Conservation (phyloP, 2,888 invertebrate species). For the Ommatoiulus sabulosus region DNA sequence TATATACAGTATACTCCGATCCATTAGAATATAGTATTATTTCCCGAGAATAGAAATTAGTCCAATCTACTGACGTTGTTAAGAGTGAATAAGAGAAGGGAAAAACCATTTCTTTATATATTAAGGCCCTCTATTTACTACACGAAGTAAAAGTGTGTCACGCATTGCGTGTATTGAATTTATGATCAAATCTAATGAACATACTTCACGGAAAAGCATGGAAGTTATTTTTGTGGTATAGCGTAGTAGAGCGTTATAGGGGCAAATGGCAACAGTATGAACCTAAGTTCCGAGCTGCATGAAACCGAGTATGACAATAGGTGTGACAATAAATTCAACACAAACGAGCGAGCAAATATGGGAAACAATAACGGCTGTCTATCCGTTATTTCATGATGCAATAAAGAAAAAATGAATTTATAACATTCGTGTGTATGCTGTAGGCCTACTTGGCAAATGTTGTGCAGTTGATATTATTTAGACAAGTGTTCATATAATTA, state of each 20-base stretch:
- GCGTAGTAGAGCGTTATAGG: not conserved
- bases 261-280: not conserved
- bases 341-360: not conserved
- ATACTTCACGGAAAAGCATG: not conserved
- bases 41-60: no score
- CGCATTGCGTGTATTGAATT: conserved; percentile 16
- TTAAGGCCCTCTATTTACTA: not conserved
- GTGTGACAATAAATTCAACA: not conserved
- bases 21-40: no score
- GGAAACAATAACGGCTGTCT: not conserved
- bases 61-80: no score
- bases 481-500: not conserved
- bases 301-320: not conserved
- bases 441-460: not conserved
- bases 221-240: not conserved
- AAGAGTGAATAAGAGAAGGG: not conserved
- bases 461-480: not conserved
- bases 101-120: not conserved
- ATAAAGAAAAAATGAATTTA: not conserved
- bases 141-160: conserved; percentile 14
- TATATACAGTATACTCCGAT: no score
- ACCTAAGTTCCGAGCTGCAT: not conserved
- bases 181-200: conserved; percentile 23
- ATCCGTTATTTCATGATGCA: not conserved
- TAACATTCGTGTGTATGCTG: not conserved